Percentiles rank a stretch among this genome's conserved stretches.
Conservation (phyloP, 2,797 vertebrate species). For the Lagodon rhomboides region DNA sequence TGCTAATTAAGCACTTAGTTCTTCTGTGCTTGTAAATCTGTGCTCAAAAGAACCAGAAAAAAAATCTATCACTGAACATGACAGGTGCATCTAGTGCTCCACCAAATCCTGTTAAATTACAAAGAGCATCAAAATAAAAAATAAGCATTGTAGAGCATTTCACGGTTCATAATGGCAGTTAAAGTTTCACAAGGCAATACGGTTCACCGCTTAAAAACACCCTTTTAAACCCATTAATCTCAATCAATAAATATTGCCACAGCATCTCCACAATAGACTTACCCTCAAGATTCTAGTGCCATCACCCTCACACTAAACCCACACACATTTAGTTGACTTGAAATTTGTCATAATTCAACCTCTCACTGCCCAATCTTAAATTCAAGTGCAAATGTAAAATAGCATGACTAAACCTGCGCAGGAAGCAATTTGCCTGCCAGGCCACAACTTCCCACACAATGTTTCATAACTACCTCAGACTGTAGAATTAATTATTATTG, state of each 20-base stretch:
- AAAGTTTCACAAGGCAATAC: constrained; percentile 34
- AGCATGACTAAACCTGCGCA: neutral
- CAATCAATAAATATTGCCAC: constrained; percentile 28
- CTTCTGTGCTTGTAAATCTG: constrained; percentile 35
- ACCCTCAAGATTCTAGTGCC: neutral
- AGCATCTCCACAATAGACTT: constrained; percentile 10
- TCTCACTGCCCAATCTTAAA: constrained; percentile 17
- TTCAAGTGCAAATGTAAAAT: constrained; percentile 23
- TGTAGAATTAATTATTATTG: constrained; percentile 6
- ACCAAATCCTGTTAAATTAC: constrained; percentile 35
- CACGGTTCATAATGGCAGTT: constrained; percentile 31
- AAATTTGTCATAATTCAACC: neutral
- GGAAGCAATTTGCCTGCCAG: constrained; percentile 7
- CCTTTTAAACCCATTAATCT: neutral
- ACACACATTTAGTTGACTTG: constrained; percentile 1
- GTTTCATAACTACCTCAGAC: constrained; percentile 20
- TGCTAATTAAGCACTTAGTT: constrained; percentile 29
- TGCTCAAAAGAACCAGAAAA: constrained; percentile 44
- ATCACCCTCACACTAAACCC: neutral
- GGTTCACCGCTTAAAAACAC: constrained; percentile 9
- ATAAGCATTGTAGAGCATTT: constrained; percentile 5
- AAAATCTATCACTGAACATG: constrained; percentile 29
- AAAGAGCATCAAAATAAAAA: constrained; percentile 1
- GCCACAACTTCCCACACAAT: constrained; percentile 27
- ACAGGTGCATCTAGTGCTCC: constrained; percentile 32